Evolutionary conservation across 2,113 vertebrate species (phyloP).

Genomic region (Lagopus leucura): DNA sequence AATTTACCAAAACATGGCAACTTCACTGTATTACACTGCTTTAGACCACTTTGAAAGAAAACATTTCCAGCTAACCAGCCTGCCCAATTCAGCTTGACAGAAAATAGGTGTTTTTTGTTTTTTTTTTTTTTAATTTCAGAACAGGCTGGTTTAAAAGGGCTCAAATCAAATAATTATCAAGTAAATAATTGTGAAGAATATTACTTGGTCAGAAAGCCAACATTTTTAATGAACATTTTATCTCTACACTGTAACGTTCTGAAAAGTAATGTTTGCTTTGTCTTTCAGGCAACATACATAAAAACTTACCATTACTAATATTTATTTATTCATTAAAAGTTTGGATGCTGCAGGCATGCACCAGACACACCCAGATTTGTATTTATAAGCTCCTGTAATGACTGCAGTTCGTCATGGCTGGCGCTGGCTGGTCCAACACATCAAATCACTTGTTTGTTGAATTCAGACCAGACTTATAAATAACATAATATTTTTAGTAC

Average conservation of each 20-base stretch:
- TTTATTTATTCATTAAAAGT: neutral
- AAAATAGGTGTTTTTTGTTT: neutral
- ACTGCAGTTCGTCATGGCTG: neutral
- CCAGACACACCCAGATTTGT: conserved; percentile 23
- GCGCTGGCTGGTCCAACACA: neutral
- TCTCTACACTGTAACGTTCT: neutral
- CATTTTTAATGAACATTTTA: neutral
- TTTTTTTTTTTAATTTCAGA: neutral
- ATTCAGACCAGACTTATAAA: conserved; percentile 65
- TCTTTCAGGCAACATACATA: neutral
- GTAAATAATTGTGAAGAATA: neutral
- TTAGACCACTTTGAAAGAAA: conserved; percentile 1
- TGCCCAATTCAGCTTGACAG: neutral
- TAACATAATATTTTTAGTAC: conserved; percentile 57
- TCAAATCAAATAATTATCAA: neutral
- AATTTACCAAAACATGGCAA: neutral
- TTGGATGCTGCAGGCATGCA: neutral
- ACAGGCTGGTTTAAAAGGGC: neutral
- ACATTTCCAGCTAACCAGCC: neutral
- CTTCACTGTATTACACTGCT: neutral
- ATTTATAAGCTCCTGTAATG: neutral
- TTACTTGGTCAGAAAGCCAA: neutral
- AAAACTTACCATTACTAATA: neutral
- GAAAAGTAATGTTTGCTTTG: neutral
- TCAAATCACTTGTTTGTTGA: conserved; percentile 17